Percentiles rank a stretch among this genome's conserved stretches.
These are phyloP conservation scores for Phyllostomus hastatus DNA, from an alignment of 2,113 vertebrate genomes.

Conservation along the genomic window DNA sequence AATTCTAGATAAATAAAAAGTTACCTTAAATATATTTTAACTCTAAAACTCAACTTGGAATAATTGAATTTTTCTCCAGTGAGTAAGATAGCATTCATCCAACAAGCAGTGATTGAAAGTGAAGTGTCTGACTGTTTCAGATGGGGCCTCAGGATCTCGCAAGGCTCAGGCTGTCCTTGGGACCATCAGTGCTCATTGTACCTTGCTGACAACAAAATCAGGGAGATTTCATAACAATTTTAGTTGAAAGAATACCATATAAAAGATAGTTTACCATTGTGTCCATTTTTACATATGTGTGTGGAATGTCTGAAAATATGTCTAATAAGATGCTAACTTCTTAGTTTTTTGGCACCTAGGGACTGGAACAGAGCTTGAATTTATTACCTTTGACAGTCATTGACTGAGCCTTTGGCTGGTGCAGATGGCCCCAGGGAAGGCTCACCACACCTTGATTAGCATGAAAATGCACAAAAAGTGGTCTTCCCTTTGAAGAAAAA, in stretches of 20 bases:
- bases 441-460: not conserved
- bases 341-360: not conserved
- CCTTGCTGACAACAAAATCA: not conserved
- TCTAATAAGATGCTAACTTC: not conserved
- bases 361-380: not conserved
- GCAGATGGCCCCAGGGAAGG: not conserved
- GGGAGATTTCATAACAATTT: not conserved
- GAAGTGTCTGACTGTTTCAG: not conserved
- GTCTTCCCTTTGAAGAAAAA: not conserved
- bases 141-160: not conserved
- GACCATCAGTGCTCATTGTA: not conserved
- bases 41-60: not conserved
- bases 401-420: not conserved
- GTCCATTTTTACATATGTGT: not conserved
- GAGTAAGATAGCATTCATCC: not conserved
- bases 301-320: not conserved
- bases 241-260: not conserved
- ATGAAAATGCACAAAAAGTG: not conserved
- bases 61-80: not conserved
- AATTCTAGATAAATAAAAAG: not conserved
- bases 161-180: not conserved
- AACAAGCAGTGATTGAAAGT: not conserved
- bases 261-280: not conserved
- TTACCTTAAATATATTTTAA: not conserved
- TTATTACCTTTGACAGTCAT: not conserved